Evolutionary conservation across 2,797 vertebrate species (phyloP), one percentile per base, ranked within the genome.

Genomic region (Stomatorhinus walkeri): DNA sequence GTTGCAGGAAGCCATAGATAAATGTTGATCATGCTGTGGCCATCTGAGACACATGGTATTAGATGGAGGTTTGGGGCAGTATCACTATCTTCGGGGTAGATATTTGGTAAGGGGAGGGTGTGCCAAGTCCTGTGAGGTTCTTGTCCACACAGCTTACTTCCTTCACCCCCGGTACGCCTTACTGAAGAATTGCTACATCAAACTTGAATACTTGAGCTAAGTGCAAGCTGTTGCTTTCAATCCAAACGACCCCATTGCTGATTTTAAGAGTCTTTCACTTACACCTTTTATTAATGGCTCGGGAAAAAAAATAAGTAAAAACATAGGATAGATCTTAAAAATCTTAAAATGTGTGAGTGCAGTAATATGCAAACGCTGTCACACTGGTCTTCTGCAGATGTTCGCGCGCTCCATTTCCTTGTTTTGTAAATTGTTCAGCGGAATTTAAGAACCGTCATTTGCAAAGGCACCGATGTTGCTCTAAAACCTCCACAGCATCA

Each of bases 161-260:
- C 90, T 32, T 16, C 51, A 14, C 49, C 8, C 40, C 40, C 32
- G 83, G 28, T 32, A 32, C 83, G 49, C 48, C 84, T 32, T 52
- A 32, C 14, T 85, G 84, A n/a, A 40, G 32, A 87, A 87, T 3
- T 59, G 32, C 43, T 16, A 36, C 43, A n/a, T 49, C n/a, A 54
- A 54, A 90, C 49, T 22, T 7, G 87, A 22, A 52, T 87, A 52
- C 16, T 86, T 87, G 40, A 6, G 72, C 19, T 87, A 64, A 88
- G 49, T 28, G 1, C 46, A 88, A 91, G 92, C 91, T 94, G 93
- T 93, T 94, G 94, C 92, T 91, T 90, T 90, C 48, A n/a, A 16
- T 8, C 52, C 86, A 51, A 46, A 8, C 22, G 68, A 89, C 87
- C 79, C 89, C 68, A 36, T 90, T 90, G 87, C 81, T 22, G 61